Base-by-base conservation (phyloP, 2,888 invertebrate species). In the Argynnis bischoffii region DNA sequence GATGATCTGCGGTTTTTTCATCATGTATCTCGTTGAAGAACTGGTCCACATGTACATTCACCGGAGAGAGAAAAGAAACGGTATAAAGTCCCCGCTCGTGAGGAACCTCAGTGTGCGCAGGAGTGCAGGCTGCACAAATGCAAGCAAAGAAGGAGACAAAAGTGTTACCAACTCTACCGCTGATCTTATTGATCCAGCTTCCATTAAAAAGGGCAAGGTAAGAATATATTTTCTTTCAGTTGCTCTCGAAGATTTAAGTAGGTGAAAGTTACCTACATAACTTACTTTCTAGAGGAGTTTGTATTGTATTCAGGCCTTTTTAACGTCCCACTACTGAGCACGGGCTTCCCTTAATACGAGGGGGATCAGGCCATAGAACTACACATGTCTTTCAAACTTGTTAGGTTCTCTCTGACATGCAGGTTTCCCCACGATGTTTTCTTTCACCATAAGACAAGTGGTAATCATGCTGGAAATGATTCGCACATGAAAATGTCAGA, bases 11-110 rank as follows among this genome's bases (percentile, higher is more conserved):
- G 96, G 96, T 1, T 96, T 96, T 87, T 96, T 96, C 85, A 86
- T 94, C 31, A 96, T 96, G 94, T 96, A 95, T 80, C 87, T 96
- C 11, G 94, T 97, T n/a, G 97, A 97, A 76, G 97, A 97, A 79
- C 75, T 95, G 59, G 96, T 97, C 2, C 97, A 97, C 79, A 81
- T 94, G 59, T 95, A 96, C 80, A 90, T 97, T 63, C 93, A 86
- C 6, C 64, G 72, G 6, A 69, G 94, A 55, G 93, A 93, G 76
- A 86, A 82, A 70, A 85, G 75, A 68, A 85, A 80, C 67, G 86
- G 87, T 0, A 76, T 80, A 21, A 64, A 75, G 1, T 72, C 87
- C 15, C 87, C 86, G 0, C 79, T 93, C 0, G 92, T 91, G 47
- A 83, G 93, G 68, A 92, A 91, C 72, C 78, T 93, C 15, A 93